These are phyloP conservation scores for Nycticebus coucang DNA, from an alignment of 2,113 vertebrate genomes.

Conservation along the genomic window DNA sequence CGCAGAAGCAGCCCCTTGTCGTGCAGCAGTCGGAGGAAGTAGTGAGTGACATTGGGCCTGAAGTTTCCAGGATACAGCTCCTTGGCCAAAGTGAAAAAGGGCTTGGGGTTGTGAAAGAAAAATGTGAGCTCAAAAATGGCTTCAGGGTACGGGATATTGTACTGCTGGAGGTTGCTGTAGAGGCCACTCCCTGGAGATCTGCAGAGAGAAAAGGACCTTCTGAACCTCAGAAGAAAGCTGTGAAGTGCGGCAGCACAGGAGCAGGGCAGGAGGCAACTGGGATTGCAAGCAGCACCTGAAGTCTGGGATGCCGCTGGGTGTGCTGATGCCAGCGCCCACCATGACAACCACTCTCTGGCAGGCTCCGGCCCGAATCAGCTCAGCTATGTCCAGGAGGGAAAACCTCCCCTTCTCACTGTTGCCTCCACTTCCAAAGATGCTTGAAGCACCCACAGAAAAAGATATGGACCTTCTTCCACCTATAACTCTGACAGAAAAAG, in stretches of 20 bases:
- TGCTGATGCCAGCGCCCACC: slow-evolving; percentile 96
- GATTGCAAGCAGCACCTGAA: slow-evolving; percentile 87
- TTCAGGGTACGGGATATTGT: slow-evolving; percentile 94
- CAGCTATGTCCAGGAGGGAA: slow-evolving; percentile 87
- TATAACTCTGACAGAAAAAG: slow-evolving; percentile 48
- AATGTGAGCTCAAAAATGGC: slow-evolving; percentile 96
- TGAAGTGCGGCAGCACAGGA: neutral
- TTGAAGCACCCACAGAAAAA: neutral
- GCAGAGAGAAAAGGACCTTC: slow-evolving; percentile 21
- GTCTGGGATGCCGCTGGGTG: slow-evolving; percentile 95
- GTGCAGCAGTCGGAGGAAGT: slow-evolving; percentile 92
- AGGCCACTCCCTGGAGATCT: slow-evolving; percentile 94
- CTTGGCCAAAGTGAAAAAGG: slow-evolving; percentile 94
- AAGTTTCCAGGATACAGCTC: slow-evolving; percentile 93
- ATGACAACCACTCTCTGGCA: slow-evolving; percentile 91
- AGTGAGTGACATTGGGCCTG: slow-evolving; percentile 90
- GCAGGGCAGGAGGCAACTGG: neutral
- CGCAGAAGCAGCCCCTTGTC: slow-evolving; percentile 92
- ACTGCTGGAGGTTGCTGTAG: slow-evolving; percentile 93
- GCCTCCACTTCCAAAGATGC: slow-evolving; percentile 56
- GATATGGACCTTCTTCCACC: slow-evolving; percentile 69
- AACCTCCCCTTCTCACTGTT: slow-evolving; percentile 66
- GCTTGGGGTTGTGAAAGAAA: slow-evolving; percentile 92
- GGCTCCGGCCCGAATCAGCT: slow-evolving; percentile 81
- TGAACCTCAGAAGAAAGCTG: neutral